These are phyloP conservation scores for Nibea albiflora DNA, from an alignment of 2,113 vertebrate species.

Conservation along the genomic window DNA sequence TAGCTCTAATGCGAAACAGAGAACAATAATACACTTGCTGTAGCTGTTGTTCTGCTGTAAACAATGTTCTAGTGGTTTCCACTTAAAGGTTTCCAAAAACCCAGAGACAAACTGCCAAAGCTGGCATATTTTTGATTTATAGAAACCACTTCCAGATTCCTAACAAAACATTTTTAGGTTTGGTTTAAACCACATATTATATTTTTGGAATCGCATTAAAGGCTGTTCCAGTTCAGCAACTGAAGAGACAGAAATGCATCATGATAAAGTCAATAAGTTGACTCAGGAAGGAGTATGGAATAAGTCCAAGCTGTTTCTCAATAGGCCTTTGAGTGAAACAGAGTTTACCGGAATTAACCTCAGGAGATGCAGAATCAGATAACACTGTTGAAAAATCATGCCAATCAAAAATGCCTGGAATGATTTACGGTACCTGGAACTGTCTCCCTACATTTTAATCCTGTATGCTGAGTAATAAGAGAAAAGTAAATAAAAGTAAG, in stretches of 20 bases:
- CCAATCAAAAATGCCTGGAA: constrained; percentile 65
- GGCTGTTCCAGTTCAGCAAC: constrained; percentile 2
- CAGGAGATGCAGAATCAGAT: constrained; percentile 62
- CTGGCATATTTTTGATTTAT: background rate
- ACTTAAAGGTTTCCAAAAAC: constrained; percentile 9
- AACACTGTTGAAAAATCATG: constrained; percentile 46
- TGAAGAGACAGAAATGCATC: constrained; percentile 35
- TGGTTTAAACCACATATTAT: background rate
- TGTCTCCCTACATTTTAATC: background rate
- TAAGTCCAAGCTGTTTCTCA: constrained; percentile 70
- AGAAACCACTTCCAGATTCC: constrained; percentile 9
- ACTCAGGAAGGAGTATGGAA: constrained; percentile 58
- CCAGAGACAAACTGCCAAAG: background rate
- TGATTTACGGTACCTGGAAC: constrained; percentile 39
- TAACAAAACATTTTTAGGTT: constrained; percentile 27
- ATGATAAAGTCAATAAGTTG: constrained; percentile 41
- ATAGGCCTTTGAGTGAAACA: constrained; percentile 58
- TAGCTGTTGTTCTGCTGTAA: constrained; percentile 9
- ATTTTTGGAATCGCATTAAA: constrained; percentile 29
- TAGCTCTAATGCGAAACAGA: background rate
- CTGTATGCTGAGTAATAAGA: background rate
- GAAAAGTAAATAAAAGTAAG: background rate
- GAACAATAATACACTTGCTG: background rate
- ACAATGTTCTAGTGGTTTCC: background rate
- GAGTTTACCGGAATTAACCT: constrained; percentile 50